A percentile compares a stretch with the other conserved stretches of the same genome.
Evolutionary conservation across 2,113 vertebrate genomes (phyloP).

Genomic region (Archilochus colubris): DNA sequence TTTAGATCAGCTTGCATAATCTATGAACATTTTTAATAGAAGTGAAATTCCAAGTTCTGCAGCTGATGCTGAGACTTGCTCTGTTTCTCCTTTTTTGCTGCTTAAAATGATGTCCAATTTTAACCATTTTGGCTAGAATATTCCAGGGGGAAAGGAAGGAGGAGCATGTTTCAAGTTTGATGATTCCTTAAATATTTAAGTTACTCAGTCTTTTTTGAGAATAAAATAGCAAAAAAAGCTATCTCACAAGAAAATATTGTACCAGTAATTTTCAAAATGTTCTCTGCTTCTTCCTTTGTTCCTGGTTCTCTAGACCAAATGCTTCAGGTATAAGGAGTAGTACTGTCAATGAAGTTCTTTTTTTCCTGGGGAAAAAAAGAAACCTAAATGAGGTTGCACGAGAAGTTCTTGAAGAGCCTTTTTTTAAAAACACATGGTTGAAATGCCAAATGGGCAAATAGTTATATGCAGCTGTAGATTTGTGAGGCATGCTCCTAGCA

Average conservation of each 20-base stretch:
- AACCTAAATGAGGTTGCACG: neutral
- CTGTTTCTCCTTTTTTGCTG: neutral
- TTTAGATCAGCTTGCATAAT: neutral
- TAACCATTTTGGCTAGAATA: neutral
- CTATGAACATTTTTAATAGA: neutral
- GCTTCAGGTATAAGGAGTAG: neutral
- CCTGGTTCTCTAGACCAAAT: neutral
- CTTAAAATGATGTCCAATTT: neutral
- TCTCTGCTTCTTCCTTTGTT: neutral
- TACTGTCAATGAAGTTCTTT: neutral
- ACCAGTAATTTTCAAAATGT: neutral
- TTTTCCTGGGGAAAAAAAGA: neutral
- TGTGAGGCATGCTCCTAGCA: neutral
- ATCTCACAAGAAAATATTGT: neutral
- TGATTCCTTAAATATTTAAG: neutral
- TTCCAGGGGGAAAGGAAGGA: neutral
- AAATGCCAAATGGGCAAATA: neutral
- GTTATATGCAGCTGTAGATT: neutral
- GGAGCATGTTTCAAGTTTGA: neutral
- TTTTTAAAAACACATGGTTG: neutral
- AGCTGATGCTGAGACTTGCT: neutral
- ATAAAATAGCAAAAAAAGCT: neutral
- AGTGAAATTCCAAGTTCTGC: neutral
- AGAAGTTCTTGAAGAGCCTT: neutral
- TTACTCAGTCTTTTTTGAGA: neutral